Evolutionary conservation across 2,888 invertebrate species (phyloP).

Genomic region (Athalia cordata): DNA sequence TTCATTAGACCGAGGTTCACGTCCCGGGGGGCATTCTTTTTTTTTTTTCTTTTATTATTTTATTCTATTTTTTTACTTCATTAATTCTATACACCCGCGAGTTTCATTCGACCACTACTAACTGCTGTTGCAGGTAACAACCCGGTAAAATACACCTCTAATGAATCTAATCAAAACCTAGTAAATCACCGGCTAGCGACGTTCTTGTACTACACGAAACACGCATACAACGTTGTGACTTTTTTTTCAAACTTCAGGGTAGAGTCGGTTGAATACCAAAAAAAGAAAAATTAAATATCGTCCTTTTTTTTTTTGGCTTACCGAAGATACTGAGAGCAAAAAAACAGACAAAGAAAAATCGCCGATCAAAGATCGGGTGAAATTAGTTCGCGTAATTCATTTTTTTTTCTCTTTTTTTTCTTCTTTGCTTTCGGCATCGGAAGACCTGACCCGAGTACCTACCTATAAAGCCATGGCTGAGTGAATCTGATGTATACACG

Average conservation of each 20-base stretch:
- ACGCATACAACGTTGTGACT: not conserved
- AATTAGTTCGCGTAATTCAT: not conserved
- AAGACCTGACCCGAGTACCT: no score
- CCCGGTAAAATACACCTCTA: conserved; percentile 45
- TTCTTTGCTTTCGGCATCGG: no score
- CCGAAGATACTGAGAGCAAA: no score
- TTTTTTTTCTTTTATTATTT: conserved; percentile 24
- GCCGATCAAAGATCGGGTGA: not conserved
- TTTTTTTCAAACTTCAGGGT: no score
- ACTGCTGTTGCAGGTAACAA: conserved; percentile 2
- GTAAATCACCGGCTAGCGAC: conserved; percentile 41
- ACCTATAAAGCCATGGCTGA: not conserved
- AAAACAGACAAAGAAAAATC: not conserved
- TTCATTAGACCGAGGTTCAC: conserved; percentile 29
- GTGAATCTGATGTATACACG: conserved; percentile 64
- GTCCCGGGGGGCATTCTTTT: conserved; percentile 41
- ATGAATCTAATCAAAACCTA: conserved; percentile 48
- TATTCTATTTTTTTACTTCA: conserved; percentile 28
- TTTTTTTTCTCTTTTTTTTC: not conserved
- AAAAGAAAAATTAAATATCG: no score
- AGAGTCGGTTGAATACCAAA: no score
- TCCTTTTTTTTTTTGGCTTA: no score
- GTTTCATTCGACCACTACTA: not conserved
- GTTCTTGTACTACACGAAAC: conserved; percentile 24
- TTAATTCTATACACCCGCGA: conserved; percentile 30